phyloP scores from a whole-genome alignment of 2,888 invertebrate species.

The Archips xylosteana region DNA sequence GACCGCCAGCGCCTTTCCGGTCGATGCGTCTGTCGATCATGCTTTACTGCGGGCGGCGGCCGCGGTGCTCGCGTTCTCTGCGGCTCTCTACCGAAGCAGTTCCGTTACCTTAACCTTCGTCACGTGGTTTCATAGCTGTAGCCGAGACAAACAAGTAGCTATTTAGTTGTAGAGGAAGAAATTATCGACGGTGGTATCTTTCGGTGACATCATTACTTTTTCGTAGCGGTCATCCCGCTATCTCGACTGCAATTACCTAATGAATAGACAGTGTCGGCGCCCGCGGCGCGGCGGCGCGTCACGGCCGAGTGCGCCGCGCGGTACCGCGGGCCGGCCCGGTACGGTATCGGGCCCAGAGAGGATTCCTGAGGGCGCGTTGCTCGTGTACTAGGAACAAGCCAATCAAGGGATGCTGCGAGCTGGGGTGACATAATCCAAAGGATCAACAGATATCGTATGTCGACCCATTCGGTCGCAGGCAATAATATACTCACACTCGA shows the following conservation, averaged over 20 bases:
- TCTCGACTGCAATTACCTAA: conserved; percentile 4
- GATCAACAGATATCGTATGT: too few species aligned
- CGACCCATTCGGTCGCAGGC: too few species aligned
- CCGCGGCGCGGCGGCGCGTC: conserved; percentile 6
- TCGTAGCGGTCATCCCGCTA: not conserved
- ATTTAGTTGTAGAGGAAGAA: not conserved
- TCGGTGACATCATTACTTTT: conserved; percentile 4
- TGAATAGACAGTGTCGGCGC: not conserved
- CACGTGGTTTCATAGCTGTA: too few species aligned
- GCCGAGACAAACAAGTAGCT: too few species aligned
- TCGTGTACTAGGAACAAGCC: not conserved
- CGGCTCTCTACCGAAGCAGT: too few species aligned
- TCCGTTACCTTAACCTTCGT: too few species aligned
- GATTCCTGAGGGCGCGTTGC: not conserved
- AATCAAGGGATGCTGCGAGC: not conserved
- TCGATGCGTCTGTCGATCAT: not conserved
- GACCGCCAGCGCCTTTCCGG: not conserved
- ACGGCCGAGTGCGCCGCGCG: not conserved
- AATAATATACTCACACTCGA: too few species aligned
- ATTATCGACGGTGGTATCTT: not conserved
- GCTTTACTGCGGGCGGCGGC: too few species aligned
- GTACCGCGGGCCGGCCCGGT: too few species aligned
- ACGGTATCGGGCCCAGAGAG: not conserved
- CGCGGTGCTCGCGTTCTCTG: too few species aligned
- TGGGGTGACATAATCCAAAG: too few species aligned